Base-by-base conservation (phyloP, 2,888 invertebrate genomes). In the Ferdinandea cuprea region DNA sequence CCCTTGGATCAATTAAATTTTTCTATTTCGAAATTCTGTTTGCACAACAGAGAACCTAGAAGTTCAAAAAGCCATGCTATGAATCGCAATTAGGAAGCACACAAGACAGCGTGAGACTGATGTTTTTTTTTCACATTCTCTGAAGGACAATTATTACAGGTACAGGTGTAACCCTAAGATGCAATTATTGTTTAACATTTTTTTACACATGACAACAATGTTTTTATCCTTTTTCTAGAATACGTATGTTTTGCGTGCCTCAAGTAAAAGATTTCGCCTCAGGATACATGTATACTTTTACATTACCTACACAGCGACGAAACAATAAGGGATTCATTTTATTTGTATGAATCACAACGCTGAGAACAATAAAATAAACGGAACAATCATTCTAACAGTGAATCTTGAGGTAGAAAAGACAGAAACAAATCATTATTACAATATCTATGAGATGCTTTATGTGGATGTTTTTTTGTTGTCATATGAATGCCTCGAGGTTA, bases 331-430 rank as follows among this genome's bases (percentile, higher is more conserved):
- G 21, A 63, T 73, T 68, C 73, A 73, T 46, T 11, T 21, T 61
- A 13, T 25, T 37, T 37, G 63, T 58, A 35, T 32, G 58, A 59
- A 52, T 54, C 40, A 25, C 15, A 46, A 76, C 77, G 77, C 72
- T 42, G 66, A 28, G 46, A 40, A 72, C 77, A 83, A 77, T 66
- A 21, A 48, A 19, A 72, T 71, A 77, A 77, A 71, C 48, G 77
- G 65, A 81, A 83, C 71, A 83, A 83, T 83, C 72, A 83, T 72
- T 61, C 40, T 40, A 48, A 66, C 28, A 37, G 7, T 25, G 13
- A 17, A 66, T 61, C 58, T 44, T 58, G 37, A 52, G 74, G 50
- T 58, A 35, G 46, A 48, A 68, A 17, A 37, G 42, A 32, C 11
- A 9, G n/a, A 52, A 32, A 21, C 48, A 54, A 32, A 19, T 40